phyloP scores from a whole-genome alignment of 2,888 invertebrate species.

The Tuta absoluta region DNA sequence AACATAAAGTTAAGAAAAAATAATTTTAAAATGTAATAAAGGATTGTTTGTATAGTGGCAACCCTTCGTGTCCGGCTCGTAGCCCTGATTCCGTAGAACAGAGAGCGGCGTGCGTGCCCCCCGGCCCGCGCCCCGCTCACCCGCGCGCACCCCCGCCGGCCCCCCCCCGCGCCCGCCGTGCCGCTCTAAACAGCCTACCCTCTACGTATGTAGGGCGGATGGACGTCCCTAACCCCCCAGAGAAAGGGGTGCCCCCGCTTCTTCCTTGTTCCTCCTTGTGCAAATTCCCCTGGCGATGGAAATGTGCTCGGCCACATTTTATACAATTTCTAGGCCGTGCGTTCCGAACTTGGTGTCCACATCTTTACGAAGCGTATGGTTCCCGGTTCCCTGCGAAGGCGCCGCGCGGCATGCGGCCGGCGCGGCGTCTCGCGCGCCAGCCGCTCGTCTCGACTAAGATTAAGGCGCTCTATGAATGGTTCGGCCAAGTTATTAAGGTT shows the following conservation, averaged over 20 bases:
- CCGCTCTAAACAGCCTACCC: slow-evolving; percentile 78
- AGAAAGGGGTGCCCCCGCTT: slow-evolving; percentile 77
- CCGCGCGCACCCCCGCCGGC: slow-evolving; percentile 57
- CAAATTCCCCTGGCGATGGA: slow-evolving; percentile 81
- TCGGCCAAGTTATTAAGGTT: slow-evolving; percentile 61
- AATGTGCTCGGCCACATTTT: slow-evolving; percentile 81
- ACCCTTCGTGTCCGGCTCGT: slow-evolving; percentile 76
- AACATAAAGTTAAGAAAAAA: not conserved
- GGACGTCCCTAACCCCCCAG: slow-evolving; percentile 67
- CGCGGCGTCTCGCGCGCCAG: slow-evolving; percentile 23
- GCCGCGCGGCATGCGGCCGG: not conserved
- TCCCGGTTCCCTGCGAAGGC: slow-evolving; percentile 20
- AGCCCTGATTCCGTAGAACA: slow-evolving; percentile 79
- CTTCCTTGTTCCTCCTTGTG: slow-evolving; percentile 81
- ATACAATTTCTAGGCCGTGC: slow-evolving; percentile 78
- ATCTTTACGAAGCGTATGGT: slow-evolving; percentile 41
- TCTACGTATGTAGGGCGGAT: slow-evolving; percentile 75
- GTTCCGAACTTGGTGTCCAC: slow-evolving; percentile 58
- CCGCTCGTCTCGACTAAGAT: slow-evolving; percentile 41
- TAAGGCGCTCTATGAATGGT: slow-evolving; percentile 60
- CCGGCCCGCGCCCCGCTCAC: slow-evolving; percentile 67
- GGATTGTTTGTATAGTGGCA: slow-evolving; percentile 42
- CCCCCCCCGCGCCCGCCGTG: slow-evolving; percentile 74
- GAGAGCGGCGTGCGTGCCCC: slow-evolving; percentile 50
- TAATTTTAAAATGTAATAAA: slow-evolving; percentile 10